phyloP scores from a whole-genome alignment of 2,888 invertebrate species.

The Sminthurinus aureus region DNA sequence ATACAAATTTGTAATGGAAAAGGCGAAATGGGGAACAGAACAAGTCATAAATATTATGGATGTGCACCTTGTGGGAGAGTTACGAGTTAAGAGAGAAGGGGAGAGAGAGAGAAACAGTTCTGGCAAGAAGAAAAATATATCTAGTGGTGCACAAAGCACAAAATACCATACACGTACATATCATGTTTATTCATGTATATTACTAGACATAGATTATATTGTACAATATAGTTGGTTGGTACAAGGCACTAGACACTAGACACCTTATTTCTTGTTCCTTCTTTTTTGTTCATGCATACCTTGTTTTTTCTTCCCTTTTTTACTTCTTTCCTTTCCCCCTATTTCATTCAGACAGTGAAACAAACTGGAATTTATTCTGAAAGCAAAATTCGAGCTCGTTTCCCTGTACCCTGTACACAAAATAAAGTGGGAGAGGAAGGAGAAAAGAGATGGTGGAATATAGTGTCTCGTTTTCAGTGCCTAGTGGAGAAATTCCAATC shows the following conservation, averaged over 20 bases:
- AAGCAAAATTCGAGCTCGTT: constrained; percentile 6
- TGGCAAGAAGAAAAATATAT: background rate
- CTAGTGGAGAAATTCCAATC: background rate
- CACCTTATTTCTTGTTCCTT: too few relatives aligned
- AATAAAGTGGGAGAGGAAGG: constrained; percentile 10
- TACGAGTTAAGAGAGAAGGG: constrained; percentile 9
- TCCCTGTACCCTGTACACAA: background rate
- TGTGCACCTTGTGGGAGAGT: constrained; percentile 33
- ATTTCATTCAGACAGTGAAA: background rate
- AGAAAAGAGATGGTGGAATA: background rate
- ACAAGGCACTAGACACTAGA: too few relatives aligned
- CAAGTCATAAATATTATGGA: constrained; percentile 32
- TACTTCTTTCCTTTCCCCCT: background rate
- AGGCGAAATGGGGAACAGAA: constrained; percentile 3
- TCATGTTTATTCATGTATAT: too few relatives aligned
- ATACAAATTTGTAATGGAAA: constrained; percentile 7
- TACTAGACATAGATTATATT: too few relatives aligned
- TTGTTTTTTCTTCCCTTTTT: background rate
- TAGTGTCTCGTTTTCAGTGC: too few relatives aligned
- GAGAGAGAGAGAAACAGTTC: background rate
- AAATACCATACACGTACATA: background rate
- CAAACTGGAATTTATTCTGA: constrained; percentile 9
- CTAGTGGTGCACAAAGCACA: background rate
- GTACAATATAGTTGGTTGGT: too few relatives aligned
- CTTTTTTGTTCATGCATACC: background rate